Percentiles rank a stretch among this genome's conserved stretches.
Evolutionary conservation across 2,888 invertebrate genomes (phyloP).

Genomic region (Dorcus parallelipipedus): DNA sequence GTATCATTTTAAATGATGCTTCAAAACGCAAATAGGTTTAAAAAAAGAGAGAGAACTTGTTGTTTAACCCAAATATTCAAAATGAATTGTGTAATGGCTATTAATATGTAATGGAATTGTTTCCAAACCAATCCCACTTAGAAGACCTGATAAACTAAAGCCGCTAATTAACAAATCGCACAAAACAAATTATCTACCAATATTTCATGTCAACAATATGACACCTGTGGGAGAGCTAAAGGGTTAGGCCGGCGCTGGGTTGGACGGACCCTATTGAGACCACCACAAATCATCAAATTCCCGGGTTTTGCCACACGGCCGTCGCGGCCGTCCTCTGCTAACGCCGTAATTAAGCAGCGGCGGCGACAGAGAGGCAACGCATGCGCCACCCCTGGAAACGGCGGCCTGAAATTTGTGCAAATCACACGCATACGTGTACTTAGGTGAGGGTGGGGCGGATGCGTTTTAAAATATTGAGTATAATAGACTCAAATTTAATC

Average conservation of each 20-base stretch:
- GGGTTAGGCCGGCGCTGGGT: conserved; percentile 24
- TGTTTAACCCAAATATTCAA: neutral
- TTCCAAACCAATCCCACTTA: conserved; percentile 12
- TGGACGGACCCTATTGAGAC: conserved; percentile 26
- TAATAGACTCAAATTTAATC: conserved; percentile 47
- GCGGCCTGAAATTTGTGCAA: conserved; percentile 1
- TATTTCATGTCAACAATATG: conserved; percentile 33
- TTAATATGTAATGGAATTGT: too few species aligned
- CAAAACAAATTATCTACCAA: conserved; percentile 34
- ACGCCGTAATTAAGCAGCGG: neutral
- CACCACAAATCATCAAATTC: conserved; percentile 29
- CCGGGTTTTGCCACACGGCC: conserved; percentile 12
- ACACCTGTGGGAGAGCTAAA: conserved; percentile 30
- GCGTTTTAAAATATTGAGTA: conserved; percentile 40
- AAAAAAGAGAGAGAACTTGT: too few species aligned
- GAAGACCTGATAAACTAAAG: conserved; percentile 19
- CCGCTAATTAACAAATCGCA: conserved; percentile 48
- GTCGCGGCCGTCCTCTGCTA: conserved; percentile 1
- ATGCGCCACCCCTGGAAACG: neutral
- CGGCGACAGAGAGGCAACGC: neutral
- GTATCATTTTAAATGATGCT: too few species aligned
- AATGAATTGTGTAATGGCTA: neutral
- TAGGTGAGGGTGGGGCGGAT: conserved; percentile 9
- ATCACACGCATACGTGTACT: conserved; percentile 1
- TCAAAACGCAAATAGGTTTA: too few species aligned